A percentile compares a stretch with the other conserved stretches of the same genome.
Conservation (phyloP, 2,888 invertebrate genomes). For the Erpobdella octoculata region DNA sequence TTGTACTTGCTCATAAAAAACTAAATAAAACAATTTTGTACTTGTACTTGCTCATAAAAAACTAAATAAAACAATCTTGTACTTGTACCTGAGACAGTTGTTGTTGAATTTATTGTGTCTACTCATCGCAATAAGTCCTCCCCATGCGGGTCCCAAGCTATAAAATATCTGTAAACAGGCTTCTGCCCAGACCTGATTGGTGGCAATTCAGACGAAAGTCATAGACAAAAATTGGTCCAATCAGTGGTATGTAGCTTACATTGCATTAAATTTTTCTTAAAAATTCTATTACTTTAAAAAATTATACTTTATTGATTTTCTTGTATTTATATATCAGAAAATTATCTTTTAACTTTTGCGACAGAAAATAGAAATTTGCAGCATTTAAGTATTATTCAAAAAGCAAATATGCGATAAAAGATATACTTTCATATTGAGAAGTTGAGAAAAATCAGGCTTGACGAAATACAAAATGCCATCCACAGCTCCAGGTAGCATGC, state of each 20-base stretch:
- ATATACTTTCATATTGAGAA: constrained; percentile 27
- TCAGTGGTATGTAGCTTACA: too few relatives aligned
- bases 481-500: constrained; percentile 40
- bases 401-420: too few relatives aligned
- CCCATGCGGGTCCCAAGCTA: constrained; percentile 51
- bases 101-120: constrained; percentile 47
- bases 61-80: not conserved
- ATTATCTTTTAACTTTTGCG: too few relatives aligned
- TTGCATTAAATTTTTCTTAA: too few relatives aligned
- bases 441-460: constrained; percentile 40
- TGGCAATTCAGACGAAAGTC: too few relatives aligned
- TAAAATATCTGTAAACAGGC: constrained; percentile 54
- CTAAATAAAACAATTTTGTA: not conserved
- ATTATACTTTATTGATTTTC: too few relatives aligned
- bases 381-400: too few relatives aligned
- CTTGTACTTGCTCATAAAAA: not conserved
- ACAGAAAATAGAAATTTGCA: too few relatives aligned
- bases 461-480: constrained; percentile 42
- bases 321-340: too few relatives aligned
- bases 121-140: constrained; percentile 47
- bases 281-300: too few relatives aligned
- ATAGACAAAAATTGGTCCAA: too few relatives aligned
- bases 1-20: too few relatives aligned
- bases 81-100: constrained; percentile 46
- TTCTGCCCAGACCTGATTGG: constrained; percentile 49